Base-by-base conservation (phyloP, 30 jellyfish, hydroid and myxozoan genomes). In the Haliclystus octoradiatus region DNA sequence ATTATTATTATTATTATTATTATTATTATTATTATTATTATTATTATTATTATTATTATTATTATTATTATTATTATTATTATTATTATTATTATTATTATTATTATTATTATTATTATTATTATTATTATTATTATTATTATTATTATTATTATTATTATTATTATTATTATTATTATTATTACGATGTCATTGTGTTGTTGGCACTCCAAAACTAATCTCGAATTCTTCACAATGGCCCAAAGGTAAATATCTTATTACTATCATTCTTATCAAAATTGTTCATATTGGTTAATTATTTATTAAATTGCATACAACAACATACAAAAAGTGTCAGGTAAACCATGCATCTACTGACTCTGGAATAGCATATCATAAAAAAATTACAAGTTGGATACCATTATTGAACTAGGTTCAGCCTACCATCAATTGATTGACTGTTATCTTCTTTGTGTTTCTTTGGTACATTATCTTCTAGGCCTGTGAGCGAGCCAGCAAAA, bases 31-130 rank as follows among this genome's bases (percentile, higher is more conserved):
- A 29, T 50, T 71, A 70, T 70, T 57, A 25, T 49, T 57, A 70
- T 49, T 57, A 50, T 23, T 28, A 70, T 50, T 57, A 50, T 70
- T 57, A 50, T 50, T 57, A 50, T 40, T 47, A 49, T 47, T 71
- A 70, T 70, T 57, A 70, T 70, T 71, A 70, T 70, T 71, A 50
- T 50, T 53, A 50, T 50, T 71, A 70, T 50, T 2, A 70, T 52
- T 1, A 70, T 70, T 71, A 49, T 35, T 46, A 70, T 50, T 23
- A 70, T 25, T 12, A 70, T 49, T 53, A 70, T 3, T 23, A 34
- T 35, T 46, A 69, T 69, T 28, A 69, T 69, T 19, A 69, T 69
- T 69, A 40, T 40, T 47, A 69, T 69, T 47, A 67, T 0, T 25
- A 67, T 67, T 28, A 67, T 67, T 25, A 67, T 67, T 69, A 67